These are phyloP conservation scores for Siderastrea siderea DNA, from an alignment of 92 coral and sea anemone species.

Conservation along the genomic window DNA sequence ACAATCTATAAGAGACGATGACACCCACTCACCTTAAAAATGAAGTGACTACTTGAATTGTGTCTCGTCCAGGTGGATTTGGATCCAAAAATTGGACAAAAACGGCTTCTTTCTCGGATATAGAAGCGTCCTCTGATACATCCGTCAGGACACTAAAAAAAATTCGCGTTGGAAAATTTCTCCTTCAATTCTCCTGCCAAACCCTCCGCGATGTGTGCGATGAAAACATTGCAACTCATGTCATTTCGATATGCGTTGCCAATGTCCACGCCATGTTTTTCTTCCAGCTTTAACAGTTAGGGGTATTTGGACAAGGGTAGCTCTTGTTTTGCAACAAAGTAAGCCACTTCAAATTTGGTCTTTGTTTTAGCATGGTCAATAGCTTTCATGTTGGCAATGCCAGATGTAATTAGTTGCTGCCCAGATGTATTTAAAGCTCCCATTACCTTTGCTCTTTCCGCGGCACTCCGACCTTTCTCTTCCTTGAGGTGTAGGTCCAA, in stretches of 20 bases:
- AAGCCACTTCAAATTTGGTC: constrained; percentile 65
- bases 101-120: constrained; percentile 77
- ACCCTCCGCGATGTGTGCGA: constrained; percentile 65
- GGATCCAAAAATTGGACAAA: constrained; percentile 75
- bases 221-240: constrained; percentile 68
- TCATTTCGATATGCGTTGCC: constrained; percentile 64
- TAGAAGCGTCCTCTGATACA: constrained; percentile 76
- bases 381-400: constrained; percentile 26
- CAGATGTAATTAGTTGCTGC: constrained; percentile 55
- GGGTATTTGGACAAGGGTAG: constrained; percentile 68
- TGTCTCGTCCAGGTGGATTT: constrained; percentile 73
- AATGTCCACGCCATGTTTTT: constrained; percentile 58
- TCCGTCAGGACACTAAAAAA: constrained; percentile 82
- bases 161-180: constrained; percentile 63
- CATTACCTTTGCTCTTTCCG: constrained; percentile 67
- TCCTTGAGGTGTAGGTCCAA: constrained; percentile 65
- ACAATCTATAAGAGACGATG: constrained; percentile 11
- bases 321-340: constrained; percentile 77
- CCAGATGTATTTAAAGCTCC: constrained; percentile 14
- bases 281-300: constrained; percentile 61
- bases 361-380: constrained; percentile 56
- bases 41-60: constrained; percentile 72
- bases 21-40: constrained; percentile 66
- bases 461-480: constrained; percentile 52
- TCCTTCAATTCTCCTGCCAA: constrained; percentile 52